Evolutionary conservation across 2,113 vertebrate genomes (phyloP).

Genomic region (Pogona vitticeps): DNA sequence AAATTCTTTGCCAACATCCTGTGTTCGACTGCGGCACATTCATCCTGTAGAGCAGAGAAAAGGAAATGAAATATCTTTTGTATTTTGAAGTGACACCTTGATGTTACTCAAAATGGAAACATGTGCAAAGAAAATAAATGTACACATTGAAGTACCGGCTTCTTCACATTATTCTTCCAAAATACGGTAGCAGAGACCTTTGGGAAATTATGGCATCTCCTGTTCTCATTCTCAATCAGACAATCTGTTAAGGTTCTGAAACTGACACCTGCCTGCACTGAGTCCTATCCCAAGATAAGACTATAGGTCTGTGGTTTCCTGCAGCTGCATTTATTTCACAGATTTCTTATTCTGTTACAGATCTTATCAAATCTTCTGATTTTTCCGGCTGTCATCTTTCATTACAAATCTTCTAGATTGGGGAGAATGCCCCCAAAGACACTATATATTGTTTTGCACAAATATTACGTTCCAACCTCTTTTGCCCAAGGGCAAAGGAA

Average conservation of each 20-base stretch:
- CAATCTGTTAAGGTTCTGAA: not conserved
- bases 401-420: not conserved
- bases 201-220: not conserved
- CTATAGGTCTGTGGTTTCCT: not conserved
- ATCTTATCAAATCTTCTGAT: not conserved
- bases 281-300: not conserved
- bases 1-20: slow-evolving; percentile 1
- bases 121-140: slow-evolving; percentile 28
- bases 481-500: not conserved
- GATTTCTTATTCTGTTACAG: not conserved
- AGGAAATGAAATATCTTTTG: slow-evolving; percentile 43
- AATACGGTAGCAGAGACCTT: rapidly evolving
- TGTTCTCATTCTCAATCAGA: not conserved
- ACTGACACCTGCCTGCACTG: not conserved
- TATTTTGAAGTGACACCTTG: slow-evolving; percentile 21
- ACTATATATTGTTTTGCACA: not conserved
- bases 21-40: slow-evolving; percentile 38
- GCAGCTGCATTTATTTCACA: not conserved
- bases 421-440: not conserved
- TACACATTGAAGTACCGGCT: rapidly evolving
- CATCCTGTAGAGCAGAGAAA: slow-evolving; percentile 54
- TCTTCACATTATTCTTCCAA: slow-evolving; percentile 3
- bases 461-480: not conserved
- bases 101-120: slow-evolving; percentile 38
- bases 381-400: not conserved